Evolutionary conservation across 2,797 vertebrate genomes (phyloP), one percentile per base, ranked within the genome.

Genomic region (Dipus sagitta): DNA sequence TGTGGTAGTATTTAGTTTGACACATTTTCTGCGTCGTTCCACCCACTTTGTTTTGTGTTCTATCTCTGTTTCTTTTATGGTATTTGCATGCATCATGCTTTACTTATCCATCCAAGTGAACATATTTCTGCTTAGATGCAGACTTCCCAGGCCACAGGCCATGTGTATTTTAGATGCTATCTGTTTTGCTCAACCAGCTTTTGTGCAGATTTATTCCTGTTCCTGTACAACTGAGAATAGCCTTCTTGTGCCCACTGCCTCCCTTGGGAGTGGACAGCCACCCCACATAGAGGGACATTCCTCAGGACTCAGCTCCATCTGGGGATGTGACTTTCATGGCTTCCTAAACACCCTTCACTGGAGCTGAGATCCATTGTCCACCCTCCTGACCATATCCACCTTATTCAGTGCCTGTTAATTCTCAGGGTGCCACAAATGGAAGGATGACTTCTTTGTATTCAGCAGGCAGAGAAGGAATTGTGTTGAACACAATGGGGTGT

Each of bases 401-500:
- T 26, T 3, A 3, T 17, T 42, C 65, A 24, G 4, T 32, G 20
- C 65, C 64, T 3, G 32, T 38, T 42, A 2, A 52, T 42, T 30
- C 75, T 54, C 76, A 13, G 24, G 65, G 32, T 47, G 12, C 80
- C 75, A n/a, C 47, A 21, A 12, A 23, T 6, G 8, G 89, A 65
- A 77, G 54, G 0, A 2, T 5, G 26, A 21, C 12, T 0, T n/a
- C 24, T 8, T 2, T 1, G 8, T 32, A 13, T 7, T 58, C 47
- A 1, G 3, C 2, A 10, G 70, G 17, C 23, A 17, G 60, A 86
- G 24, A 7, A 84, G 75, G 64, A 21, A 38, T 62, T 3, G 1
- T 11, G 23, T 3, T 3, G 42, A 12, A 54, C 15, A 34, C 8
- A 0, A 9, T 14, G 1, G 64, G 6, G 0, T 0, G 14, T 20